phyloP scores from a whole-genome alignment of 2,113 vertebrate genomes.

The Hydrolagus affinis region DNA sequence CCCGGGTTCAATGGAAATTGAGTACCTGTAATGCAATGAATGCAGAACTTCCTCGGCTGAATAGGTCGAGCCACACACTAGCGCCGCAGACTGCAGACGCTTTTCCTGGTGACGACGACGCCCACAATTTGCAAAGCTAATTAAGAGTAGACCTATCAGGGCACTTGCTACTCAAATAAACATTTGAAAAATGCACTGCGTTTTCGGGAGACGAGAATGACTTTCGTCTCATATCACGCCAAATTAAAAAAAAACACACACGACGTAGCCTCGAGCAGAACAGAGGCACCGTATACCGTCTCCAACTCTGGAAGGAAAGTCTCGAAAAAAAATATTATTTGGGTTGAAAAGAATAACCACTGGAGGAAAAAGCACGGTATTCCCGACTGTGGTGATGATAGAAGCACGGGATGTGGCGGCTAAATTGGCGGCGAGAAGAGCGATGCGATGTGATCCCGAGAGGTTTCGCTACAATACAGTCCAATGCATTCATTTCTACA shows the following conservation, averaged over 20 bases:
- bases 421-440: not conserved
- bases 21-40: not conserved
- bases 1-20: not conserved
- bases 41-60: not conserved
- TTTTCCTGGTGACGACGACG: not conserved
- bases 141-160: not conserved
- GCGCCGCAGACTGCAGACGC: not conserved
- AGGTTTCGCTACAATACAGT: too few species aligned
- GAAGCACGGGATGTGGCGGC: constrained; percentile 4
- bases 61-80: not conserved
- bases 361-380: not conserved
- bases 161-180: not conserved
- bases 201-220: not conserved
- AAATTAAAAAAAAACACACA: not conserved
- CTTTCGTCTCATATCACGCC: not conserved
- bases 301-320: too few species aligned
- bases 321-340: too few species aligned
- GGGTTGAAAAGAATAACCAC: not conserved
- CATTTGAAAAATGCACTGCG: not conserved
- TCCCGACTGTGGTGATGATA: constrained; percentile 5
- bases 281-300: too few species aligned
- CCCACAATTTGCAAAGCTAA: not conserved
- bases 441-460: too few species aligned
- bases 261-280: too few species aligned
- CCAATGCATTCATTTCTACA: too few species aligned